Percentiles rank a stretch among this genome's conserved stretches.
phyloP scores from a whole-genome alignment of 2,797 vertebrate species.

The Pseudochromis fuscus region DNA sequence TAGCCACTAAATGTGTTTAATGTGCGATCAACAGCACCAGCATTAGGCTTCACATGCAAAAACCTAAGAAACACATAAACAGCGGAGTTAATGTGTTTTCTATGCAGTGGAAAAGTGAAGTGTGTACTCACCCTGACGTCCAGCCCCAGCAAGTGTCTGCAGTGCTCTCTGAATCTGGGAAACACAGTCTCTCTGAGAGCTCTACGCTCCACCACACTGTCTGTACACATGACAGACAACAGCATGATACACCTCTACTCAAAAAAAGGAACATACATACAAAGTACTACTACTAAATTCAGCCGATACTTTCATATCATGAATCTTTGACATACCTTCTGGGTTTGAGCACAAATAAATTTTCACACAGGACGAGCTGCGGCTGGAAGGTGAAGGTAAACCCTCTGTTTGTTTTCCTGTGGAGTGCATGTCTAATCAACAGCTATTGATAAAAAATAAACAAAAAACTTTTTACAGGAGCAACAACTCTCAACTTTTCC shows the following conservation, averaged over 20 bases:
- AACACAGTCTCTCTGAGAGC: constrained; percentile 82
- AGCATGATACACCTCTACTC: constrained; percentile 15
- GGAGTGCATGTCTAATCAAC: neutral
- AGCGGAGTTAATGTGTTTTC: neutral
- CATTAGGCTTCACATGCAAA: neutral
- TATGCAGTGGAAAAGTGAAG: neutral
- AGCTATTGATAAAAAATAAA: neutral
- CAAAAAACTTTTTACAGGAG: constrained; percentile 9
- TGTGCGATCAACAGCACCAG: neutral
- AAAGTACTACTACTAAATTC: neutral
- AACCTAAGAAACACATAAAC: neutral
- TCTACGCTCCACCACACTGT: constrained; percentile 80
- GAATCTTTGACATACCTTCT: constrained; percentile 71
- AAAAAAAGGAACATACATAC: neutral
- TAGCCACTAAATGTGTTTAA: too few species aligned
- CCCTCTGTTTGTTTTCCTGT: constrained; percentile 39
- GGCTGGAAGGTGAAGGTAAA: constrained; percentile 8
- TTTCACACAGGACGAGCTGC: constrained; percentile 78
- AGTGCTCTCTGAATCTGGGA: constrained; percentile 82
- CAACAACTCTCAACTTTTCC: neutral
- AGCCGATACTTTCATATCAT: neutral
- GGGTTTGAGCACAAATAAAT: constrained; percentile 86
- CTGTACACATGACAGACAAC: constrained; percentile 63
- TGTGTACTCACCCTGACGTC: constrained; percentile 83
- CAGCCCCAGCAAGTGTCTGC: constrained; percentile 77